Evolutionary conservation across 2,888 invertebrate genomes (phyloP).

Genomic region (Drosophila dives): DNA sequence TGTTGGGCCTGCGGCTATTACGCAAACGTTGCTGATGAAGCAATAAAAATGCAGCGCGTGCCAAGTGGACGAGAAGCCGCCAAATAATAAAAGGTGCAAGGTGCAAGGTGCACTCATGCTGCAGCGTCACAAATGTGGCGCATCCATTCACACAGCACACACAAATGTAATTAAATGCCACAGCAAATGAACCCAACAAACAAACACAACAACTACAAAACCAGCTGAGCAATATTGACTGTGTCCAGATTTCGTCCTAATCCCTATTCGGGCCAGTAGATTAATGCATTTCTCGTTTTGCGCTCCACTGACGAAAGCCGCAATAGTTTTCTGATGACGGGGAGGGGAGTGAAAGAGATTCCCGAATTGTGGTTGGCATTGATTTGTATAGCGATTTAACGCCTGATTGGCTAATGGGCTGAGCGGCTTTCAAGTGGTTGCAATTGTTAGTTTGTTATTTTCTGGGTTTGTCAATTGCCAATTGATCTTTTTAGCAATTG

Average conservation of each 20-base stretch:
- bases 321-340: slow-evolving; percentile 21
- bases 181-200: slow-evolving; percentile 36
- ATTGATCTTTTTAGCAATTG: slow-evolving; percentile 79
- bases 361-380: slow-evolving; percentile 44
- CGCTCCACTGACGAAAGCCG: slow-evolving; percentile 63
- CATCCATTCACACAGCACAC: slow-evolving; percentile 6
- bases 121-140: slow-evolving; percentile 20
- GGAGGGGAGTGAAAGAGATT: slow-evolving; percentile 18
- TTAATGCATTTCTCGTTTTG: slow-evolving; percentile 73
- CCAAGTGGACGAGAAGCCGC: slow-evolving; percentile 60
- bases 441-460: slow-evolving; percentile 44
- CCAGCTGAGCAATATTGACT: slow-evolving; percentile 53
- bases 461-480: slow-evolving; percentile 68
- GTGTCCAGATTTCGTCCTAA: slow-evolving; percentile 43
- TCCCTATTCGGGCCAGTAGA: slow-evolving; percentile 50
- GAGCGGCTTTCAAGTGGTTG: slow-evolving; percentile 66
- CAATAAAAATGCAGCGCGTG: slow-evolving; percentile 79
- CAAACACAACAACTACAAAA: slow-evolving; percentile 25
- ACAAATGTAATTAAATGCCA: slow-evolving; percentile 48
- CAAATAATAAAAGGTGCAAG: slow-evolving; percentile 55
- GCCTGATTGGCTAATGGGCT: slow-evolving; percentile 65
- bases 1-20: slow-evolving; percentile 49
- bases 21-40: slow-evolving; percentile 70
- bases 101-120: slow-evolving; percentile 58
- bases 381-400: slow-evolving; percentile 71